Evolutionary conservation across 2,113 vertebrate genomes (phyloP).

Genomic region (Columbina picui): DNA sequence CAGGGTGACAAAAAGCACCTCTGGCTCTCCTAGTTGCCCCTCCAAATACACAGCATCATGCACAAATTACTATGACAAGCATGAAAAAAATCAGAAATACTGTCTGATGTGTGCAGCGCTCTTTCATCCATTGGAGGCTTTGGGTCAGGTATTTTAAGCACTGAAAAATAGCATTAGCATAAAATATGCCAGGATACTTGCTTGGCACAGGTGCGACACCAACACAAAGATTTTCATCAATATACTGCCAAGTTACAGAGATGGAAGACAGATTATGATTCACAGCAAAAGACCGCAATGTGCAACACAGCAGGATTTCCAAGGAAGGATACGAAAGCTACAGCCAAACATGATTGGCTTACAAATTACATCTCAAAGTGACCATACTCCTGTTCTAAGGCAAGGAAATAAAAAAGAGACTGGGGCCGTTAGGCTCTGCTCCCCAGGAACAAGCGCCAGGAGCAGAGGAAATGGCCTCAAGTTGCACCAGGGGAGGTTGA

Average conservation of each 20-base stretch:
- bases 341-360: background rate
- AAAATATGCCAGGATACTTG: background rate
- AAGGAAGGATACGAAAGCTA: background rate
- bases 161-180: background rate
- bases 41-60: background rate
- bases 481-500: too few species aligned
- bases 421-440: too few species aligned
- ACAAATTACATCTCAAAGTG: background rate
- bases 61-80: background rate
- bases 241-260: background rate
- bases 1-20: background rate
- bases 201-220: background rate
- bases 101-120: background rate
- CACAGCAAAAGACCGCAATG: background rate
- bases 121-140: background rate
- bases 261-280: background rate
- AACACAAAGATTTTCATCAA: background rate
- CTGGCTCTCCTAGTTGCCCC: background rate
- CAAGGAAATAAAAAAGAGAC: background rate
- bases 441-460: too few species aligned
- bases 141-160: background rate
- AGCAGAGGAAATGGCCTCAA: too few species aligned
- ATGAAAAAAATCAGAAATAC: background rate
- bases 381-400: background rate
- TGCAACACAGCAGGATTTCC: background rate